A percentile compares a stretch with the other conserved stretches of the same genome.
Evolutionary conservation across 2,113 vertebrate species (phyloP).

Genomic region (Amia ocellicauda): DNA sequence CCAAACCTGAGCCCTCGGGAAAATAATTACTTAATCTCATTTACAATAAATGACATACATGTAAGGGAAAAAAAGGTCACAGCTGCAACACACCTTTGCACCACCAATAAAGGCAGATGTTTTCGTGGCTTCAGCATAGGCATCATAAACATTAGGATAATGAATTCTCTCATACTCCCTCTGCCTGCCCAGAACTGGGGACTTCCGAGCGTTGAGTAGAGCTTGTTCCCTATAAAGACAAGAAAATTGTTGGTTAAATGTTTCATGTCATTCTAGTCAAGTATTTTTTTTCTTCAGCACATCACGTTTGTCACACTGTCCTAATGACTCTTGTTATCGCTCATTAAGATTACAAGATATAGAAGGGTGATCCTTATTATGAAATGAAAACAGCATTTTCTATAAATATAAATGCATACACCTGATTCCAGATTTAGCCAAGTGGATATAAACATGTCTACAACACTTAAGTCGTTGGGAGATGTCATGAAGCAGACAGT

Average conservation of each 20-base stretch:
- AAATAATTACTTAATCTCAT: background rate
- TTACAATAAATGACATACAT: slow-evolving; percentile 23
- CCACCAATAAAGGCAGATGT: slow-evolving; percentile 91
- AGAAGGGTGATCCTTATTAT: too few relatives aligned
- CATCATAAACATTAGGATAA: slow-evolving; percentile 91
- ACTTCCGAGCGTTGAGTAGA: slow-evolving; percentile 74
- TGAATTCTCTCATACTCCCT: slow-evolving; percentile 74
- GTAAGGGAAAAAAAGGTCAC: slow-evolving; percentile 16
- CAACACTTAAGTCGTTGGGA: too few relatives aligned
- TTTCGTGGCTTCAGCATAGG: slow-evolving; percentile 83
- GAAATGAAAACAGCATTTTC: too few relatives aligned
- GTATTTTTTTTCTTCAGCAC: background rate
- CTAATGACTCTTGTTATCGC: too few relatives aligned
- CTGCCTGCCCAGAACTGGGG: slow-evolving; percentile 74
- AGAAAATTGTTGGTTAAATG: too few relatives aligned
- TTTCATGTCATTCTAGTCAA: background rate
- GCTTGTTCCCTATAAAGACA: slow-evolving; percentile 79
- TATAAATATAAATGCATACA: too few relatives aligned
- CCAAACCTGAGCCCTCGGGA: slow-evolving; percentile 3
- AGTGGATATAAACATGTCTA: too few relatives aligned
- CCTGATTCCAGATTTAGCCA: too few relatives aligned
- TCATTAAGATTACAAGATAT: too few relatives aligned
- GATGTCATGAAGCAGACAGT: too few relatives aligned
- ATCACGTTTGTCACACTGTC: background rate
- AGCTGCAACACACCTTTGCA: slow-evolving; percentile 76